phyloP scores from a whole-genome alignment of 2,888 invertebrate genomes.

The Masnerella sp. region DNA sequence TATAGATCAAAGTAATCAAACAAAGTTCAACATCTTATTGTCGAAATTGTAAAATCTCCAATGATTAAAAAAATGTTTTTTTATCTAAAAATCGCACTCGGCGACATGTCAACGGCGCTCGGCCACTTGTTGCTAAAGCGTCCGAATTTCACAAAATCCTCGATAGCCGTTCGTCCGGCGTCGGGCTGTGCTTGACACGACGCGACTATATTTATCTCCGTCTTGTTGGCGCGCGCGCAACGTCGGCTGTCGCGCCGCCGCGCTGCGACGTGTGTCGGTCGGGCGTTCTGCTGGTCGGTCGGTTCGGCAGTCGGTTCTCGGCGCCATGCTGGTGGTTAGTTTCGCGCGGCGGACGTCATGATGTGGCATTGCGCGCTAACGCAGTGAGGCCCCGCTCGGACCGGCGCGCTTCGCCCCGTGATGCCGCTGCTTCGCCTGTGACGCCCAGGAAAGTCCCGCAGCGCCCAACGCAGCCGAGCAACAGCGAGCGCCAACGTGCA shows the following conservation, averaged over 20 bases:
- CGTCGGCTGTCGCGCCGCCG: constrained; percentile 39
- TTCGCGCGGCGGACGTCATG: constrained; percentile 77
- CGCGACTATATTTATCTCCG: constrained; percentile 1
- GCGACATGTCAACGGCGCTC: no score
- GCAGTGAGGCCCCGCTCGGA: constrained; percentile 57
- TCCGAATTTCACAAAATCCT: no score
- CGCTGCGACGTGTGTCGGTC: constrained; percentile 43
- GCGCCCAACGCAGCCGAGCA: constrained; percentile 62
- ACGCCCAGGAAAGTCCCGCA: constrained; percentile 70
- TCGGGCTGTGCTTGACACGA: no score
- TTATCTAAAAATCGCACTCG: no score
- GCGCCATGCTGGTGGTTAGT: constrained; percentile 73
- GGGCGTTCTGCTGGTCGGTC: constrained; percentile 62
- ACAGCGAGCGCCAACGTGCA: constrained; percentile 63
- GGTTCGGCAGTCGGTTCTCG: constrained; percentile 66
- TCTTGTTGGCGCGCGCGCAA: constrained; percentile 40
- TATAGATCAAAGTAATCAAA: no score
- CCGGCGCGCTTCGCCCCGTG: constrained; percentile 72
- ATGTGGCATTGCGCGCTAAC: constrained; percentile 77
- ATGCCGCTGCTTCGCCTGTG: constrained; percentile 71
- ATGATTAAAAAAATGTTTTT: no score
- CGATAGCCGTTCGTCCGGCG: not conserved
- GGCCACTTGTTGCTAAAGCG: no score
- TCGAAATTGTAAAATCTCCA: no score
- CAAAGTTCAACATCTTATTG: no score